phyloP scores from a whole-genome alignment of 2,113 vertebrate species.

The Oncorhynchus tshawytscha region DNA sequence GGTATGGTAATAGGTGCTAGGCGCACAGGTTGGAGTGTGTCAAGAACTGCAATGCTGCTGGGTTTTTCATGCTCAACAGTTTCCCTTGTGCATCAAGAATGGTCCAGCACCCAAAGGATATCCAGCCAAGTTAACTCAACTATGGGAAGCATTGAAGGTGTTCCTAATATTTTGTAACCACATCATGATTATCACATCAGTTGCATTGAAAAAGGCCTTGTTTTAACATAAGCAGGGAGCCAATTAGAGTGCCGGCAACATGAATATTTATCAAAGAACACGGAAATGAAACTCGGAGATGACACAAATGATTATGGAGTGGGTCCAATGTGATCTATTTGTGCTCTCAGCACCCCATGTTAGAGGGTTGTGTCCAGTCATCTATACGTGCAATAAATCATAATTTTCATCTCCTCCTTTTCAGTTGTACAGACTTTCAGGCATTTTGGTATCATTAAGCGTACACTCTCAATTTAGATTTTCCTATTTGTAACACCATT shows the following conservation, averaged over 20 bases:
- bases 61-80: too few relatives aligned
- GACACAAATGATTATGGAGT: conserved; percentile 17
- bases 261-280: neutral
- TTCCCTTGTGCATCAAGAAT: too few relatives aligned
- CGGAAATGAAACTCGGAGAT: neutral
- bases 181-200: neutral
- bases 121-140: too few relatives aligned
- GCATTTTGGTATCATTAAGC: neutral
- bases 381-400: neutral
- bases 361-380: neutral
- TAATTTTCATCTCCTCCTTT: neutral
- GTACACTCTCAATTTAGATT: neutral
- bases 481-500: neutral
- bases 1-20: too few relatives aligned
- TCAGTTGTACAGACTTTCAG: neutral
- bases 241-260: conserved; percentile 18
- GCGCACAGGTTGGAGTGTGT: too few relatives aligned
- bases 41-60: too few relatives aligned
- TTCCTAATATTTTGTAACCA: neutral
- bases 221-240: conserved; percentile 19
- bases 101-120: too few relatives aligned
- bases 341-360: neutral
- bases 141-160: too few relatives aligned
- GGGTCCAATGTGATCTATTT: conserved; percentile 18
- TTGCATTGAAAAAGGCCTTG: neutral